phyloP scores from a whole-genome alignment of 2,113 vertebrate genomes.

The Shinisaurus crocodilurus region DNA sequence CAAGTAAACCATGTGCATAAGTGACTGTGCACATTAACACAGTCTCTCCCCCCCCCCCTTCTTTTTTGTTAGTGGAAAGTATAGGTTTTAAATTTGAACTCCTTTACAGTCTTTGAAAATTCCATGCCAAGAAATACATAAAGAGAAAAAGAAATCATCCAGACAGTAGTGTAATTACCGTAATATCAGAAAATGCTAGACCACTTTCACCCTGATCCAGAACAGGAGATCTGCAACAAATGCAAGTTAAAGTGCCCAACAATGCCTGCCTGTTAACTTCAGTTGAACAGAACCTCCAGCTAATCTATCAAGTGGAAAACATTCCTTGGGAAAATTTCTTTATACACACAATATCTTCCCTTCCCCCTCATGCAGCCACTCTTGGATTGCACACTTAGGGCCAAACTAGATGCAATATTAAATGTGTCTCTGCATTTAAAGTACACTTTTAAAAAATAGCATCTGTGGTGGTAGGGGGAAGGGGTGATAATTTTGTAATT shows the following conservation, averaged over 20 bases:
- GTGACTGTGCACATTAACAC: neutral
- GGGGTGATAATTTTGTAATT: neutral
- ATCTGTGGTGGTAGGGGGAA: neutral
- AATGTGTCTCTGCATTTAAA: neutral
- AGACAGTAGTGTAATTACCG: neutral
- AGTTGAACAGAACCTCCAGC: neutral
- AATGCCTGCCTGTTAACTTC: neutral
- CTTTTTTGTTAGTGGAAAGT: neutral
- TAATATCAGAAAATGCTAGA: neutral
- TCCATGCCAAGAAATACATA: neutral
- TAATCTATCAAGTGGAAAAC: neutral
- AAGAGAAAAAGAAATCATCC: neutral
- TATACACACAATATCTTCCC: neutral
- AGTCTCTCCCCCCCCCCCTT: no score
- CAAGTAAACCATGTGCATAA: neutral
- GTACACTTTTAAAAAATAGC: neutral
- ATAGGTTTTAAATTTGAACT: neutral
- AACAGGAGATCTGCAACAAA: neutral
- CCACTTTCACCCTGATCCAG: neutral
- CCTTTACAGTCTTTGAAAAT: slow-evolving; percentile 2
- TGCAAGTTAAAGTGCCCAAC: neutral
- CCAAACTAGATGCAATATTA: neutral
- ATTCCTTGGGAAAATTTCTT: neutral
- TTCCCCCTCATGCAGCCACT: neutral
- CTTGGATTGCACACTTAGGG: neutral